Base-by-base conservation (phyloP, 2,113 vertebrate genomes). In the Saimiri boliviensis region DNA sequence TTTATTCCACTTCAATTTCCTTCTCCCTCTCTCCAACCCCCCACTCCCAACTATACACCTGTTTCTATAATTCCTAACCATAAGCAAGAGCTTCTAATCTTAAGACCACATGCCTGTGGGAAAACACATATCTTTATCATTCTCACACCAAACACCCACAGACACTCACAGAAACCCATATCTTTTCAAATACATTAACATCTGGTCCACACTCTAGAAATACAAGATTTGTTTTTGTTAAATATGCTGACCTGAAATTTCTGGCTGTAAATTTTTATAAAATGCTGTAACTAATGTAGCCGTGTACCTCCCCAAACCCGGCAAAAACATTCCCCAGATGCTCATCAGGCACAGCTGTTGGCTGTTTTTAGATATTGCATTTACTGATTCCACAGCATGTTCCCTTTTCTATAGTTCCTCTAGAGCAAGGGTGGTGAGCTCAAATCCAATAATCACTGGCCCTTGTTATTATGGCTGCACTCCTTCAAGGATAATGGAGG, bases 281-380 rank as follows among this genome's bases (percentile, higher is more conserved):
- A 93, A 96, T 42, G 42, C 82, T 76, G 63, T 58, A 86, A 73
- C 40, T 70, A 25, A 71, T 68, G 76, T 77, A 89, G 47, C 66
- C 25, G 1, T 8, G 10, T 10, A 30, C 94, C 47, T 74, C 79
- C 73, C 37, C 63, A 19, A 1, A 32, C 20, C 49, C 45, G 0
- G 30, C 56, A 80, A 52, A 94, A 85, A 40, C 54, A 89, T 12
- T 3, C 60, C 42, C 94, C 91, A 97, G 89, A 97, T 98, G 97
- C 96, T 93, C 93, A 32, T 77, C 83, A 91, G 82, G 49, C 68
- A 45, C 90, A 96, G 96, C 93, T 96, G 94, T 60, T n/a, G 66
- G 63, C 86, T 97, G 76, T 68, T 96, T 97, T 95, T 91, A 88
- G 83, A 56, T 47, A 20, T 9, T 58, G 56, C 60, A 6, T 90